phyloP scores from a whole-genome alignment of 2,888 invertebrate genomes.

The Conchocele bisecta region DNA sequence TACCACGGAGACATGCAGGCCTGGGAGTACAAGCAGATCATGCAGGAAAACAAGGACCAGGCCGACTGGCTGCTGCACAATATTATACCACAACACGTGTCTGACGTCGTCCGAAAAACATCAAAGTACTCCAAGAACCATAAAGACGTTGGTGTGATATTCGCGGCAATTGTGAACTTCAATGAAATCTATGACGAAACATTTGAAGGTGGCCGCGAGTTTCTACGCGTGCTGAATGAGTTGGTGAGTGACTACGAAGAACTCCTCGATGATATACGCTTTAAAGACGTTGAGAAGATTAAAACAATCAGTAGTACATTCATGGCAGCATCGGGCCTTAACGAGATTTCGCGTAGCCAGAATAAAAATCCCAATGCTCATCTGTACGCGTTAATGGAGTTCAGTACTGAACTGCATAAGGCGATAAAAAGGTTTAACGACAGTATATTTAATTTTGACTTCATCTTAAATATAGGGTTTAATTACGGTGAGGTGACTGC shows the following conservation, averaged over 20 bases:
- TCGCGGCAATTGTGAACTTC: constrained; percentile 98
- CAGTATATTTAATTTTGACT: constrained; percentile 83
- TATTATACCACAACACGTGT: constrained; percentile 96
- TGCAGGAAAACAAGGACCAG: constrained; percentile 96
- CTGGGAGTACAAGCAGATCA: constrained; percentile 92
- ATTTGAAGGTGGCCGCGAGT: constrained; percentile 97
- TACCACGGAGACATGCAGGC: constrained; percentile 97
- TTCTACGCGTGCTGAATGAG: constrained; percentile 96
- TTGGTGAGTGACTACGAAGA: constrained; percentile 98
- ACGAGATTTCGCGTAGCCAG: constrained; percentile 89
- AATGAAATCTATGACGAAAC: constrained; percentile 99
- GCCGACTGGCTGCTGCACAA: constrained; percentile 98
- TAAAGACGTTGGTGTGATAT: constrained; percentile 95
- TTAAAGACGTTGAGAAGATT: constrained; percentile 96
- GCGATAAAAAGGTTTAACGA: constrained; percentile 81
- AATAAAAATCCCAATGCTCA: constrained; percentile 90
- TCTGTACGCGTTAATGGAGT: constrained; percentile 94
- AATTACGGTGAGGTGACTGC: constrained; percentile 98
- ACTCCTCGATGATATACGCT: constrained; percentile 91
- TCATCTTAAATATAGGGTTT: constrained; percentile 88
- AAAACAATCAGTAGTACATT: constrained; percentile 98
- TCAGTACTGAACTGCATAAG: constrained; percentile 94
- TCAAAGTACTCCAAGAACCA: constrained; percentile 96
- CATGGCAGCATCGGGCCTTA: constrained; percentile 98
- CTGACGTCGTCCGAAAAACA: constrained; percentile 94